Percentiles rank a stretch among this genome's conserved stretches.
These are phyloP conservation scores for Champsocephalus gunnari DNA, from an alignment of 2,797 vertebrate species.

Conservation along the genomic window DNA sequence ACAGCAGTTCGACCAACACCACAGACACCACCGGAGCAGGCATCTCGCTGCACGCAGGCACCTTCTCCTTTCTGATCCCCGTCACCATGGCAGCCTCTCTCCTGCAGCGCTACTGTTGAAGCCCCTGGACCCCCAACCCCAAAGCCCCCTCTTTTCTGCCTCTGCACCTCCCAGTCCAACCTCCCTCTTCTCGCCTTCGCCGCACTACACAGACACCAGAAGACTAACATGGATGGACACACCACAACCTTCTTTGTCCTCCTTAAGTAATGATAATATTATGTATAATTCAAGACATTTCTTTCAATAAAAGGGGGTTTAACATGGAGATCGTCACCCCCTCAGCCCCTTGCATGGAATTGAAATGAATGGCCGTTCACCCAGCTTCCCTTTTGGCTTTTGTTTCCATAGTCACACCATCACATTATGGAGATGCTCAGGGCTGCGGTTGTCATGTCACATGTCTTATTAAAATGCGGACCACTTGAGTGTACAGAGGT, in stretches of 20 bases:
- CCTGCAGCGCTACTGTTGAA: constrained; percentile 90
- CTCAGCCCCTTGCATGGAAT: constrained; percentile 52
- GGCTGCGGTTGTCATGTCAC: constrained; percentile 64
- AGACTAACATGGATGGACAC: constrained; percentile 74
- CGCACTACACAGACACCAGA: constrained; percentile 63
- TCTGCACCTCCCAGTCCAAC: constrained; percentile 38
- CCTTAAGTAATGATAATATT: constrained; percentile 53
- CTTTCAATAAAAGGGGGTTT: constrained; percentile 40
- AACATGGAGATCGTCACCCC: constrained; percentile 48
- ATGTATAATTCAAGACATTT: constrained; percentile 55
- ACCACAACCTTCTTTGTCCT: constrained; percentile 42
- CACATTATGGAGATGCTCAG: constrained; percentile 70
- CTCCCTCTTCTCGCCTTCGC: constrained; percentile 30
- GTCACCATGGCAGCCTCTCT: constrained; percentile 84
- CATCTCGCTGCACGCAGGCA: constrained; percentile 81
- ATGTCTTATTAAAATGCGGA: constrained; percentile 69
- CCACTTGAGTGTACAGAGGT: constrained; percentile 72
- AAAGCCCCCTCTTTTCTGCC: constrained; percentile 25
- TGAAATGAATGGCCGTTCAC: constrained; percentile 56
- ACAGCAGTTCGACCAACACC: constrained; percentile 66
- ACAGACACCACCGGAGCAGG: constrained; percentile 77
- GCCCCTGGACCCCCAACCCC: constrained; percentile 24
- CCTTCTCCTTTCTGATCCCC: constrained; percentile 78
- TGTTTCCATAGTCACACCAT: constrained; percentile 68
- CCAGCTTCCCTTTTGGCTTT: constrained; percentile 59